Conservation (phyloP, 2,113 vertebrate genomes). For the Gadus macrocephalus region DNA sequence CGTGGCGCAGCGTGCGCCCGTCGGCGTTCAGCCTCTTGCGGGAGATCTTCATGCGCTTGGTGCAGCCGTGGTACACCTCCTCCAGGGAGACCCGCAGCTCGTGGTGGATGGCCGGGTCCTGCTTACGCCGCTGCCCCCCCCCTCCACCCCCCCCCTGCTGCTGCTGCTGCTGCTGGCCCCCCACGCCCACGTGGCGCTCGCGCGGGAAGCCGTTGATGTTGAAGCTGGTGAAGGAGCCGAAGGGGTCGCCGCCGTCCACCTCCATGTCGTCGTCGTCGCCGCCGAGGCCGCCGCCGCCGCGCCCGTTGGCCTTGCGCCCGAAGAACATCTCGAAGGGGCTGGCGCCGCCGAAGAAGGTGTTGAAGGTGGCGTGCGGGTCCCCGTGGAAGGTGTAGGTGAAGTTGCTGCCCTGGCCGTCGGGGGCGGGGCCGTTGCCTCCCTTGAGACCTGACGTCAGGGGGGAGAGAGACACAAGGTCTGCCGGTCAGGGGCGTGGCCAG, state of each 20-base stretch:
- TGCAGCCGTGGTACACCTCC: slow-evolving; percentile 93
- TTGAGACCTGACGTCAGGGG: slow-evolving; percentile 79
- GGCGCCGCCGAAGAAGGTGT: slow-evolving; percentile 94
- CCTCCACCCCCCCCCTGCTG: too few species aligned
- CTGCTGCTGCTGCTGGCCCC: slow-evolving; percentile 62
- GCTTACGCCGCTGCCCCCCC: slow-evolving; percentile 73
- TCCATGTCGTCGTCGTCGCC: slow-evolving; percentile 96
- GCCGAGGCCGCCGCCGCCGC: slow-evolving; percentile 65
- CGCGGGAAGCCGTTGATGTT: slow-evolving; percentile 94
- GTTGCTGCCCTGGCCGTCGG: slow-evolving; percentile 86
- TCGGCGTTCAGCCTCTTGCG: slow-evolving; percentile 91
- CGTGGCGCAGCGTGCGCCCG: slow-evolving; percentile 85
- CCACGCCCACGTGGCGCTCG: slow-evolving; percentile 84
- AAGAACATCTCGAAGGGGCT: slow-evolving; percentile 99
- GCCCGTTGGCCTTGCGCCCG: slow-evolving; percentile 84
- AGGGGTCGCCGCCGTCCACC: slow-evolving; percentile 87
- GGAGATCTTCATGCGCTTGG: slow-evolving; percentile 97
- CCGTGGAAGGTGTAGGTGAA: slow-evolving; percentile 97
- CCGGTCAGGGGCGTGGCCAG: too few species aligned
- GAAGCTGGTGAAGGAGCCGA: slow-evolving; percentile 87
- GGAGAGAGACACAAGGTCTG: too few species aligned
- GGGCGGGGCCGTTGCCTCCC: slow-evolving; percentile 82
- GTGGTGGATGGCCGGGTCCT: slow-evolving; percentile 94
- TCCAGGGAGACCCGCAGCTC: slow-evolving; percentile 93
- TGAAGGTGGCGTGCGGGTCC: slow-evolving; percentile 95